A percentile compares a stretch with the other conserved stretches of the same genome.
Conservation (phyloP, 2,888 invertebrate species). For the Camptogramma bilineatum region DNA sequence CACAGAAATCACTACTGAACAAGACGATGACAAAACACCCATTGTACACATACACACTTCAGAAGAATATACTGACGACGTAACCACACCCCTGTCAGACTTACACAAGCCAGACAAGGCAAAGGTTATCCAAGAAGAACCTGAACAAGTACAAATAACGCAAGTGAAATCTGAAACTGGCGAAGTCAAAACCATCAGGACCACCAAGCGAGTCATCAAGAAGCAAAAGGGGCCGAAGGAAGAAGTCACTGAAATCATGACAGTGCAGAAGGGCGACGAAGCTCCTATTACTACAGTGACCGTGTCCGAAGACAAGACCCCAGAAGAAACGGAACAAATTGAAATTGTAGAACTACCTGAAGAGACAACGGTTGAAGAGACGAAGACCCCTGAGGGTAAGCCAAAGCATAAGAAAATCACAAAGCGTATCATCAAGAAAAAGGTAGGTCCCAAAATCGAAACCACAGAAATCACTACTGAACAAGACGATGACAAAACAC, state of each 20-base stretch:
- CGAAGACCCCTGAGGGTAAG: constrained; percentile 53
- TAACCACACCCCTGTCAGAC: constrained; percentile 39
- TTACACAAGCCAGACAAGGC: constrained; percentile 35
- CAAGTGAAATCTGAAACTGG: constrained; percentile 47
- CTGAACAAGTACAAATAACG: constrained; percentile 51
- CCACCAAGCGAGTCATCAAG: constrained; percentile 32
- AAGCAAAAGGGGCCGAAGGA: constrained; percentile 34
- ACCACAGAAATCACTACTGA: constrained; percentile 43
- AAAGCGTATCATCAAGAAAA: constrained; percentile 52
- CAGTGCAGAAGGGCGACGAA: constrained; percentile 41
- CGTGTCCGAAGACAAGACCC: constrained; percentile 60
- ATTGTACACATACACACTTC: constrained; percentile 2
- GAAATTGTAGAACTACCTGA: constrained; percentile 45
- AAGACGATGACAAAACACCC: no score
- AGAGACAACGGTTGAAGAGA: constrained; percentile 52
- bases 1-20: no score
- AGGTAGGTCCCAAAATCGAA: constrained; percentile 7
- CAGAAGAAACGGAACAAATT: constrained; percentile 25
- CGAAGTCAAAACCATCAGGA: constrained; percentile 55
- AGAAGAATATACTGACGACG: constrained; percentile 37
- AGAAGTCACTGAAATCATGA: constrained; percentile 42
- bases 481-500: constrained; percentile 40
- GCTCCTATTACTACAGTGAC: constrained; percentile 43
- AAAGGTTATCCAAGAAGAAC: constrained; percentile 52
- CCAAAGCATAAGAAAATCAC: constrained; percentile 48